Conservation (phyloP, 2,113 vertebrate species). For the Indicator indicator region DNA sequence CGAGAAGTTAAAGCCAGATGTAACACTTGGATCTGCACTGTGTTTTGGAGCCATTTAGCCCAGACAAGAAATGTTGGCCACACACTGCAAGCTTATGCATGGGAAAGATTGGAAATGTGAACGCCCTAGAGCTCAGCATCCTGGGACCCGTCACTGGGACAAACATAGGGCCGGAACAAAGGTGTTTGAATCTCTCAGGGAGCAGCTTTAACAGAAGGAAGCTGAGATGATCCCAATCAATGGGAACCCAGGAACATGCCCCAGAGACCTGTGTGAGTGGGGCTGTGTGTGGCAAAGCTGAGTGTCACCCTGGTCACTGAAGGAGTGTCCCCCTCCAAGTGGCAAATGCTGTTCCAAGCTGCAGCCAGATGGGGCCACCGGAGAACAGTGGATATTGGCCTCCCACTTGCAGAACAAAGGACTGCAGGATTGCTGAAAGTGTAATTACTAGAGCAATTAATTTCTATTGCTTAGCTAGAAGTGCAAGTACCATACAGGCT, state of each 20-base stretch:
- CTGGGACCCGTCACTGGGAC: not conserved
- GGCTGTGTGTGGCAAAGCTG: not conserved
- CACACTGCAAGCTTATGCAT: not conserved
- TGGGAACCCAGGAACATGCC: not conserved
- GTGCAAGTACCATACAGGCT: conserved; percentile 30
- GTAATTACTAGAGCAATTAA: conserved; percentile 66
- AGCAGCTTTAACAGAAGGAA: not conserved
- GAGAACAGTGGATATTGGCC: conserved; percentile 33
- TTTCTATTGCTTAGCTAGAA: conserved; percentile 48
- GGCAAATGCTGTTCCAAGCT: conserved; percentile 62
- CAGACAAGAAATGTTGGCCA: not conserved
- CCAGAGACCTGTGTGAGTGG: not conserved
- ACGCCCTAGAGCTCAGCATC: not conserved
- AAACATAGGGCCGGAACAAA: fast-evolving
- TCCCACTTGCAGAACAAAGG: conserved; percentile 33
- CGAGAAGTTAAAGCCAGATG: not conserved
- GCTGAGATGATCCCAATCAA: fast-evolving
- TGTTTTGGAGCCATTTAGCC: not conserved
- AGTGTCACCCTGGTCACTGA: not conserved
- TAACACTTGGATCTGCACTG: not conserved
- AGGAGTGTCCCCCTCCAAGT: not conserved
- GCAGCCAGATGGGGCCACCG: conserved; percentile 66
- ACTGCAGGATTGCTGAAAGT: conserved; percentile 28
- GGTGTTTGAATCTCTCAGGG: not conserved
- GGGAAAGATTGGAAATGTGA: not conserved